A percentile compares a stretch with the other conserved stretches of the same genome.
Conservation (phyloP, 1,140 invertebrate species). For the Magallana gigas region DNA sequence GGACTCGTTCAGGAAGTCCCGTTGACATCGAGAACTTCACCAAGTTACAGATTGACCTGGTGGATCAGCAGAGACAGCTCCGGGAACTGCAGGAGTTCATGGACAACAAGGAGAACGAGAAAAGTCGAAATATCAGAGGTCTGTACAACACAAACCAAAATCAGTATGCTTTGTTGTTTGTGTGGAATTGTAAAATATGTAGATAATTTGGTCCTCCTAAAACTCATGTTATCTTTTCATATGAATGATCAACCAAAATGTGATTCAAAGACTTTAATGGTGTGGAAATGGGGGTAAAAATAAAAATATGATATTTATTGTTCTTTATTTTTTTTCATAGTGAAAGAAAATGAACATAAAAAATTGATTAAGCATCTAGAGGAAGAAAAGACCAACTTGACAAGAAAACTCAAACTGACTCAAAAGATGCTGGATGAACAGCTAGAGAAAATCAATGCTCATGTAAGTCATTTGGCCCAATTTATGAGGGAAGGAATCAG, state of each 20-base stretch:
- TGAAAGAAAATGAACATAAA: slow-evolving; percentile 54
- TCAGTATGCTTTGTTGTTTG: too few species aligned
- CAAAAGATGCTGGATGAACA: slow-evolving; percentile 58
- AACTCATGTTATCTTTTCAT: too few species aligned
- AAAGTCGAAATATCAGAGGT: slow-evolving; percentile 50
- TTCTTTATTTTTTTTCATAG: slow-evolving; percentile 31
- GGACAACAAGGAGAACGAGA: slow-evolving; percentile 54
- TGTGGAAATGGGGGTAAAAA: too few species aligned
- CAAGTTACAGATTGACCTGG: slow-evolving; percentile 51
- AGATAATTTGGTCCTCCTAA: too few species aligned
- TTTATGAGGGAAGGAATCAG: too few species aligned
- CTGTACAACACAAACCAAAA: neutral
- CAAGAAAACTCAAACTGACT: slow-evolving; percentile 51
- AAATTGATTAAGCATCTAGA: slow-evolving; percentile 49
- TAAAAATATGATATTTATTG: too few species aligned
- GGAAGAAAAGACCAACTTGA: slow-evolving; percentile 51
- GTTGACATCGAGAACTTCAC: slow-evolving; percentile 57
- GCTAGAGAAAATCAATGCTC: slow-evolving; percentile 55
- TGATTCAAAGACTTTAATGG: neutral
- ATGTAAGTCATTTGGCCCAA: slow-evolving; percentile 42
- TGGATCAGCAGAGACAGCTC: slow-evolving; percentile 55
- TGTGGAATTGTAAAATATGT: too few species aligned
- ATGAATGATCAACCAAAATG: too few species aligned
- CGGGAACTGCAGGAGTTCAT: slow-evolving; percentile 53
- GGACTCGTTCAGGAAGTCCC: neutral